Conservation (phyloP, 1,140 invertebrate species). For the Sycophaga agraensis region DNA sequence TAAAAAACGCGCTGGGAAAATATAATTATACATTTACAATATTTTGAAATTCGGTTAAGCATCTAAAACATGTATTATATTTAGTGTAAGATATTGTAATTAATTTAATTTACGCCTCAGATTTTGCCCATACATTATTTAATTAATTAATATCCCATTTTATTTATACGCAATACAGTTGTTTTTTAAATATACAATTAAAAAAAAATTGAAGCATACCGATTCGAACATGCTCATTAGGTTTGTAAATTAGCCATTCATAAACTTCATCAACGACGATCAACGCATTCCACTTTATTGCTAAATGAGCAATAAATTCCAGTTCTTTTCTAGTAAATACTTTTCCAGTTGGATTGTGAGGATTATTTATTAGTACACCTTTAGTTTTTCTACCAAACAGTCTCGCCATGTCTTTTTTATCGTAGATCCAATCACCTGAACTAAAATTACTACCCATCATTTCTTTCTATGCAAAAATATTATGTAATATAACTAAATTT, state of each 20-base stretch:
- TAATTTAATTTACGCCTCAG: background rate
- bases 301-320: conserved; percentile 61
- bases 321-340: conserved; percentile 73
- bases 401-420: conserved; percentile 76
- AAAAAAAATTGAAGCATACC: conserved; percentile 59
- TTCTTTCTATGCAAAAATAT: background rate
- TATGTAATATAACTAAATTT: background rate
- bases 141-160: background rate
- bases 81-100: background rate
- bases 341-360: conserved; percentile 94
- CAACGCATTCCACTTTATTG: conserved; percentile 88
- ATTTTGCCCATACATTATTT: background rate
- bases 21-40: background rate
- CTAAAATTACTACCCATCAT: background rate
- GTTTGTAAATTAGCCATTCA: conserved; percentile 92
- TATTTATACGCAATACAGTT: background rate
- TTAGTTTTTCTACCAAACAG: conserved; percentile 91
- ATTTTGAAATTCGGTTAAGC: background rate
- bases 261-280: conserved; percentile 97
- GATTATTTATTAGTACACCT: conserved; percentile 93
- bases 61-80: background rate
- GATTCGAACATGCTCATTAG: conserved; percentile 84
- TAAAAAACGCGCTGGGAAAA: no score
- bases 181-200: background rate
- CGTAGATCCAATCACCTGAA: conserved; percentile 88